Evolutionary conservation across 2,888 invertebrate genomes (phyloP).

Genomic region (Sceliomorpha sp.): DNA sequence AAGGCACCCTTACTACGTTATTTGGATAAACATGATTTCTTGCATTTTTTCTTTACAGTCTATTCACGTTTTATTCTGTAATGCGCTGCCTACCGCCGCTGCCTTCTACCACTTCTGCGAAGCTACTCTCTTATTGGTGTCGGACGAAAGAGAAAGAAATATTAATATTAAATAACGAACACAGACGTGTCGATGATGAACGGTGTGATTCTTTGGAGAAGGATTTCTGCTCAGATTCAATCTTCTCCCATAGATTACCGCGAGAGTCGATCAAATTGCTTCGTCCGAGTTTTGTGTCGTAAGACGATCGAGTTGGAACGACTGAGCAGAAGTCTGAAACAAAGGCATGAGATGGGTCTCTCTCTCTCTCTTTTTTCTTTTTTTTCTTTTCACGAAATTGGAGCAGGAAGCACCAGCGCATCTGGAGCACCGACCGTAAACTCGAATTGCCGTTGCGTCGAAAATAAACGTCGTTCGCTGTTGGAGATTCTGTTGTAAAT

Average conservation of each 20-base stretch:
- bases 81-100: slow-evolving; percentile 73
- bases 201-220: slow-evolving; percentile 12
- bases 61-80: slow-evolving; percentile 77
- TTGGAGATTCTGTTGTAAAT: slow-evolving; percentile 16
- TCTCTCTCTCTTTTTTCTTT: too few relatives aligned
- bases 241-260: too few relatives aligned
- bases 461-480: slow-evolving; percentile 18
- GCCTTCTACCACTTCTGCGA: slow-evolving; percentile 70
- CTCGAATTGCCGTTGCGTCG: slow-evolving; percentile 32
- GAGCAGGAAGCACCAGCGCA: slow-evolving; percentile 50
- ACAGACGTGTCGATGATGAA: slow-evolving; percentile 18
- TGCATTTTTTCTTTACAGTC: slow-evolving; percentile 73
- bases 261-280: neutral
- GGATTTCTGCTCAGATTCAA: slow-evolving; percentile 35
- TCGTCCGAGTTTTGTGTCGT: neutral
- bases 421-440: slow-evolving; percentile 45
- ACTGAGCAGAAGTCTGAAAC: slow-evolving; percentile 1
- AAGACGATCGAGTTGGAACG: neutral
- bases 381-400: too few relatives aligned
- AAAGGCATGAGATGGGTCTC: slow-evolving; percentile 16
- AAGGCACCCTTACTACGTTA: slow-evolving; percentile 51
- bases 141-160: slow-evolving; percentile 27
- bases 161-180: slow-evolving; percentile 16
- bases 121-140: slow-evolving; percentile 54
- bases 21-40: slow-evolving; percentile 62